Conservation (phyloP, 2,113 vertebrate species). For the Oxyura jamaicensis region DNA sequence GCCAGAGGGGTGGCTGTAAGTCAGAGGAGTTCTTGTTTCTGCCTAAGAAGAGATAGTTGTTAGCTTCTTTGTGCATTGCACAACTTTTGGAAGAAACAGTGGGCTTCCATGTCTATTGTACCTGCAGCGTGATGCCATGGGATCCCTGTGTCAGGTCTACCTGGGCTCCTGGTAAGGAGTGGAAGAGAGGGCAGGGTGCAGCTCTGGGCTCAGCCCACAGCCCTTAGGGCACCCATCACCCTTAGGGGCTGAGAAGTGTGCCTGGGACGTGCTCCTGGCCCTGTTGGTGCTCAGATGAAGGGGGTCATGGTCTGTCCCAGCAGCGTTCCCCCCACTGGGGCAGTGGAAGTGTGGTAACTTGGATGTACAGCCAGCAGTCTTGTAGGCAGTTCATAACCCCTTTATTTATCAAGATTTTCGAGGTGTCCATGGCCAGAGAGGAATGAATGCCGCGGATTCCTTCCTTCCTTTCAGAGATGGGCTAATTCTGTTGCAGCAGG, state of each 20-base stretch:
- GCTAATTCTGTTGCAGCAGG: slow-evolving; percentile 57
- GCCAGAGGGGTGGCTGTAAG: not conserved
- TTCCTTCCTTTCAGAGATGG: slow-evolving; percentile 36
- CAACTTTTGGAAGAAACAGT: not conserved
- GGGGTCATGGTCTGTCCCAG: not conserved
- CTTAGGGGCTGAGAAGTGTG: not conserved
- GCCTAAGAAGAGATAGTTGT: accelerated
- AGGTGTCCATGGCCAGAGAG: not conserved
- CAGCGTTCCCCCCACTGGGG: accelerated
- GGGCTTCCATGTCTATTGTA: accelerated
- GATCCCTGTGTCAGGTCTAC: accelerated
- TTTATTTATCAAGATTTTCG: slow-evolving; percentile 30
- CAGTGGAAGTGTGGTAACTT: not conserved
- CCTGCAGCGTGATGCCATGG: not conserved
- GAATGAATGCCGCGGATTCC: slow-evolving; percentile 16
- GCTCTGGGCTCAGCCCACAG: not conserved
- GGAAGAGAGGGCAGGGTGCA: not conserved
- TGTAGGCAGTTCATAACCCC: not conserved
- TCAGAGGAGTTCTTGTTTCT: not conserved
- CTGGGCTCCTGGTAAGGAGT: not conserved
- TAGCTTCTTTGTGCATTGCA: not conserved
- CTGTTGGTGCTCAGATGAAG: not conserved
- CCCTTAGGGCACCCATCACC: not conserved
- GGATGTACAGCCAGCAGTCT: not conserved
- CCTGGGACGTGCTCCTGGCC: not conserved